Base-by-base conservation (phyloP, 64 coral and sea anemone species). In the Stichodactyla mertensii region DNA sequence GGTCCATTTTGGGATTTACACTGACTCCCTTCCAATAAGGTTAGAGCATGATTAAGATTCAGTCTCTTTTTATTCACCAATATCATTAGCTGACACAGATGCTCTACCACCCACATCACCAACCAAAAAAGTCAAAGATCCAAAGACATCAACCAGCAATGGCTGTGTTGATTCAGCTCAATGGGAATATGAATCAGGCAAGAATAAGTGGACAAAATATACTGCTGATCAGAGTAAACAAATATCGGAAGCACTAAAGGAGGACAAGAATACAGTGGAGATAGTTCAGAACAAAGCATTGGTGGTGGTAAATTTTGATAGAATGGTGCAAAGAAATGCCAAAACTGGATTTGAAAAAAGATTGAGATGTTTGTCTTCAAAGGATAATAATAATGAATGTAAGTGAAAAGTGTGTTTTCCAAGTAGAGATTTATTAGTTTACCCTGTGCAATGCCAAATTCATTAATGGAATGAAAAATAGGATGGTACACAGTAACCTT, bases 241-340 rank as follows among this genome's bases (percentile, higher is more conserved):
- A 61, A 92, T 98, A 16, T 84, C 78, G 55, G 88, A 92, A 52
- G 93, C 96, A 16, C 71, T 98, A 10, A 90, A 88, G 82, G 86
- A 66, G 83, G 92, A 85, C 10, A 92, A 92, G 80, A 0, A 64
- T 53, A 71, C 71, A 0, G 67, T 88, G 79, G 96, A 95, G 55
- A 84, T 98, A 26, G 59, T 31, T 12, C 81, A 82, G 66, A 86
- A 64, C 66, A 92, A 92, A 66, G 52, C 81, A 28, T 86, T 88
- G 22, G 80, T 87, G 18, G 83, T 85, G 18, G 89, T 98, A 6
- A 85, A 92, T 45, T 98, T 98, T 90, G 96, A 92, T n/a, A 55
- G 88, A 79, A 98, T 98, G 96, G 96, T 98, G 16, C 96, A 98
- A 61, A 87, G 96, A 55, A 98, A 98, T 71, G 64, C 80, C 26